These are phyloP conservation scores for Semaprochilodus insignis DNA, from an alignment of 2,797 vertebrate genomes.

Conservation along the genomic window DNA sequence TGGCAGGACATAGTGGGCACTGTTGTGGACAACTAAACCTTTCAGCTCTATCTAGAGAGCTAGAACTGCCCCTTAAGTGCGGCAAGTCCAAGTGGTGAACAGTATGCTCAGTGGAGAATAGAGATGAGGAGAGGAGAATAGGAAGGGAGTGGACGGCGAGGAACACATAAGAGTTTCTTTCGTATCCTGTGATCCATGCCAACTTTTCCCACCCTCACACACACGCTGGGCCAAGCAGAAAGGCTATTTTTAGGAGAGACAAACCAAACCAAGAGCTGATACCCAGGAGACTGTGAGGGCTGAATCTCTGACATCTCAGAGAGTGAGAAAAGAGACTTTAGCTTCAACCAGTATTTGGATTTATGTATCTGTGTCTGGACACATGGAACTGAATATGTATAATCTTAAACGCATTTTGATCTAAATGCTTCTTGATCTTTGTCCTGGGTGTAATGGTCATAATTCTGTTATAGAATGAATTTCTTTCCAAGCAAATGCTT, in stretches of 20 bases:
- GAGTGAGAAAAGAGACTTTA: slow-evolving; percentile 22
- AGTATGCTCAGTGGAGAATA: slow-evolving; percentile 48
- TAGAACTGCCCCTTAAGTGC: background rate
- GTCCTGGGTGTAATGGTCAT: too few relatives aligned
- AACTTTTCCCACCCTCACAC: slow-evolving; percentile 25
- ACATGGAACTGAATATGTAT: too few relatives aligned
- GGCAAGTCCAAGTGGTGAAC: slow-evolving; percentile 46
- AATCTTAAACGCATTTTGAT: too few relatives aligned
- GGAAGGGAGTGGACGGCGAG: slow-evolving; percentile 58
- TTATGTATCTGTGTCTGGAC: too few relatives aligned
- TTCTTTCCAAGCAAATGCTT: too few relatives aligned
- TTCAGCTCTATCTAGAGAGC: slow-evolving; percentile 15
- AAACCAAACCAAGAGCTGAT: slow-evolving; percentile 45
- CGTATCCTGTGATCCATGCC: slow-evolving; percentile 20
- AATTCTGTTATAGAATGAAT: too few relatives aligned
- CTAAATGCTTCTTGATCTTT: too few relatives aligned
- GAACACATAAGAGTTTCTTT: slow-evolving; percentile 53
- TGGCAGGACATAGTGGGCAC: slow-evolving; percentile 14
- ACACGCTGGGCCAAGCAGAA: slow-evolving; percentile 40
- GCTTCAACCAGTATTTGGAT: background rate
- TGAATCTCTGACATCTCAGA: slow-evolving; percentile 45
- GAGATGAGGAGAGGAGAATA: slow-evolving; percentile 42
- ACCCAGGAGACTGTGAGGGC: slow-evolving; percentile 57
- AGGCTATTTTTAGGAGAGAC: slow-evolving; percentile 51
- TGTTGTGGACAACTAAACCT: slow-evolving; percentile 9